Conservation (phyloP, 2,797 vertebrate genomes). For the Adrianichthys oophorus region DNA sequence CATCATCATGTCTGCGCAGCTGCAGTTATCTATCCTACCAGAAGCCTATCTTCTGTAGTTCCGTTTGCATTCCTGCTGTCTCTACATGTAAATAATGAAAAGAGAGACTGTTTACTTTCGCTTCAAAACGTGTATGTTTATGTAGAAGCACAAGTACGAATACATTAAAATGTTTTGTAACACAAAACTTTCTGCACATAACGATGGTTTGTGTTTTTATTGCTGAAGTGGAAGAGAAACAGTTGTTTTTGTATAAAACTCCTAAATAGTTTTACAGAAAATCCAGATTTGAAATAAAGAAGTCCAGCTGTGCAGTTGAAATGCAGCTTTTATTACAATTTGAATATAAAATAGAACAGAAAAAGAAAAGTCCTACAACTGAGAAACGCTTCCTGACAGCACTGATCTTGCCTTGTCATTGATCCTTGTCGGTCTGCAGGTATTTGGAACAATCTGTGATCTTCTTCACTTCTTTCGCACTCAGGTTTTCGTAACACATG, state of each 20-base stretch:
- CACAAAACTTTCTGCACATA: slow-evolving; percentile 30
- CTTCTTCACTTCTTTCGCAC: slow-evolving; percentile 77
- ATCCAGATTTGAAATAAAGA: too few relatives aligned
- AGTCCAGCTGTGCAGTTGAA: too few relatives aligned
- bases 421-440: slow-evolving; percentile 77
- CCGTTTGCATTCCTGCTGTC: slow-evolving; percentile 13
- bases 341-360: too few relatives aligned
- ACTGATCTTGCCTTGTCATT: slow-evolving; percentile 49
- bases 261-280: too few relatives aligned
- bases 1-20: slow-evolving; percentile 46
- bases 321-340: too few relatives aligned
- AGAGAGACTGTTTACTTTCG: slow-evolving; percentile 43
- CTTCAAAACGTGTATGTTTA: slow-evolving; percentile 13
- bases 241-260: too few relatives aligned
- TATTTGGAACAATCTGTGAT: slow-evolving; percentile 82
- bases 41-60: slow-evolving; percentile 5
- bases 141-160: slow-evolving; percentile 15
- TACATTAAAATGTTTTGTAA: slow-evolving; percentile 66
- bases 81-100: slow-evolving; percentile 64
- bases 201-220: slow-evolving; percentile 7
- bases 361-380: too few relatives aligned
- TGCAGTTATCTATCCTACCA: slow-evolving; percentile 6
- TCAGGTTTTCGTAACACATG: slow-evolving; percentile 91
- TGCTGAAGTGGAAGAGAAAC: too few relatives aligned
- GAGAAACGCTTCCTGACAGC: background rate